A percentile compares a stretch with the other conserved stretches of the same genome.
Conservation (phyloP, 2,888 invertebrate species). For the Isoperla grammatica region DNA sequence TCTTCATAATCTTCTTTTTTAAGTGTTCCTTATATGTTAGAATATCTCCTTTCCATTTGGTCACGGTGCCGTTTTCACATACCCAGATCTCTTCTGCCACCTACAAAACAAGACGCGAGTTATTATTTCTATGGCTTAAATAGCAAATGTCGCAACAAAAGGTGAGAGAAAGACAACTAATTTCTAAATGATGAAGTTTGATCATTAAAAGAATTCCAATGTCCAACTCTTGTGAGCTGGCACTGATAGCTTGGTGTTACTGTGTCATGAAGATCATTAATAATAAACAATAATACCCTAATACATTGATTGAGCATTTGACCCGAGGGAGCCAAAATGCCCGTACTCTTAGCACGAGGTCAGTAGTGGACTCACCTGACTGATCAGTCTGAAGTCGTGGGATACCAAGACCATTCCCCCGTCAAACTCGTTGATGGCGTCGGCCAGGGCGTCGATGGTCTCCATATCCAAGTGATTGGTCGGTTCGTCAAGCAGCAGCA, state of each 20-base stretch:
- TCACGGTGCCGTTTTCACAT: conserved; percentile 91
- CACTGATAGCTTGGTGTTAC: too few relatives aligned
- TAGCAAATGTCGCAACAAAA: neutral
- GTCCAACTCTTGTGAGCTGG: too few relatives aligned
- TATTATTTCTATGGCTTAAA: conserved; percentile 2
- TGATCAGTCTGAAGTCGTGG: conserved; percentile 99
- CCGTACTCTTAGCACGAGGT: too few relatives aligned
- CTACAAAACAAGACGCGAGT: neutral
- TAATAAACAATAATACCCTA: too few relatives aligned
- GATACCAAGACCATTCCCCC: conserved; percentile 99
- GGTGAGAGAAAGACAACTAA: neutral
- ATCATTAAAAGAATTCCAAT: too few relatives aligned
- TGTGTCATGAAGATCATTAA: too few relatives aligned
- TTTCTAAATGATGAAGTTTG: too few relatives aligned
- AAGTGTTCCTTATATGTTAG: conserved; percentile 93
- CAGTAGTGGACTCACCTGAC: conserved; percentile 71
- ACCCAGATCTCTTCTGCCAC: conserved; percentile 90
- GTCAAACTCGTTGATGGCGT: conserved; percentile 90
- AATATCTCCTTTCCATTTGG: conserved; percentile 97
- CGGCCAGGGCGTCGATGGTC: conserved; percentile 95
- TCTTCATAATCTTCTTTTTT: conserved; percentile 77
- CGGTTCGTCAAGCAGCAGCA: conserved; percentile 74
- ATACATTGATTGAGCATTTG: too few relatives aligned
- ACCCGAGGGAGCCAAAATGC: too few relatives aligned
- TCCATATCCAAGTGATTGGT: conserved; percentile 97